A percentile compares a stretch with the other conserved stretches of the same genome.
These are phyloP conservation scores for Margarornis squamiger DNA, from an alignment of 2,797 vertebrate genomes.

Conservation along the genomic window DNA sequence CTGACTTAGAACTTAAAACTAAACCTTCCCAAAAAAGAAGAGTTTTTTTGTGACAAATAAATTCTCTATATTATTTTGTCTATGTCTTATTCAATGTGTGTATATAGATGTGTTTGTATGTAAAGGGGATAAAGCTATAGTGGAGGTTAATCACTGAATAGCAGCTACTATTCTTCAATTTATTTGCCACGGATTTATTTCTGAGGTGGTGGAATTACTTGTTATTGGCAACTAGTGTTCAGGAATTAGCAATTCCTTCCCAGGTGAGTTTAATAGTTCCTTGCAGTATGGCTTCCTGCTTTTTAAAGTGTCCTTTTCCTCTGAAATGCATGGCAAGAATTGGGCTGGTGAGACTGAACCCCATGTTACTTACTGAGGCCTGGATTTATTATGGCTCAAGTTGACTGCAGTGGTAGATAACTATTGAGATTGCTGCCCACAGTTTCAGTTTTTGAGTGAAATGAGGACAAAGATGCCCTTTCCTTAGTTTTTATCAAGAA, in stretches of 20 bases:
- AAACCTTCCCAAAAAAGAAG: not conserved
- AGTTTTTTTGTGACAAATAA: not conserved
- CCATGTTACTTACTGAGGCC: not conserved
- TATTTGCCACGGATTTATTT: not conserved
- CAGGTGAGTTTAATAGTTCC: not conserved
- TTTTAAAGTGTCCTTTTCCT: not conserved
- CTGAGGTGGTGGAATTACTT: not conserved
- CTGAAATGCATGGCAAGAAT: not conserved
- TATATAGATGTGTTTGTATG: fast-evolving
- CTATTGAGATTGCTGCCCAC: not conserved
- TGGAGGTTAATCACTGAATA: not conserved
- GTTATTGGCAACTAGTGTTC: not conserved
- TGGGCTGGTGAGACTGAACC: not conserved
- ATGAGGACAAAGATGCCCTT: not conserved
- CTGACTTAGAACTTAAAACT: not conserved
- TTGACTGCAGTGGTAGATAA: not conserved
- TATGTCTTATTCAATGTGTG: not conserved
- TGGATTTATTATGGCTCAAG: not conserved
- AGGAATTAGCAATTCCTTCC: not conserved
- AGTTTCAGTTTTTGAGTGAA: not conserved
- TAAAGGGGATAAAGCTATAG: not conserved
- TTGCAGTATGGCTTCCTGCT: not conserved
- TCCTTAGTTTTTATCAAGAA: not conserved
- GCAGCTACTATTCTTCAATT: not conserved
- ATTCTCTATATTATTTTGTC: not conserved